Evolutionary conservation across 2,113 vertebrate species (phyloP), one percentile per base, ranked within the genome.

Genomic region (Gadus chalcogrammus): DNA sequence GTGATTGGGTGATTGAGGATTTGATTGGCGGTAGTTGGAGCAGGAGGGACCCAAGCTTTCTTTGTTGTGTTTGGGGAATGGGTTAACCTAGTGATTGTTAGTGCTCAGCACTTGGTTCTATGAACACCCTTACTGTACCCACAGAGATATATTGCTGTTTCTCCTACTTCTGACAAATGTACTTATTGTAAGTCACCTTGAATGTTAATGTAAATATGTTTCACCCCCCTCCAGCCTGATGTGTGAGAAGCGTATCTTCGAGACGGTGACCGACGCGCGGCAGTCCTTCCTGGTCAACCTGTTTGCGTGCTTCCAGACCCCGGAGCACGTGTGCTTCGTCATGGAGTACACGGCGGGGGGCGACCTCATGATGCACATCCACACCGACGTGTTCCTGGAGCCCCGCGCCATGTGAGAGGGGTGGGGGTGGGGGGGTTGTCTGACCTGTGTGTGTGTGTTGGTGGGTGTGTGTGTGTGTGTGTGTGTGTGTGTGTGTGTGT

Each of bases 301-400:
- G 74, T 94, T 94, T 61, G 94, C 93, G 55, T 95, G 94, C 70
- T 95, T 95, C 92, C 94, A 95, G 91, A 95, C 94, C 0, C 86
- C 90, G 0, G 93, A 95, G 68, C 94, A 95, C 0, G 94, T 94
- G 70, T 95, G 94, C 80, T 95, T 95, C 4, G 93, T 95, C 75
- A 95, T 95, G 94, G 94, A 95, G 85, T 95, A 94, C 88, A 93
- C 94, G 0, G 93, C 94, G 0, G 94, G 94, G 0, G 94, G 94
- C 15, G 94, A 95, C 87, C 92, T 95, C 5, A 95, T 95, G 94
- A 92, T 95, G 83, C 94, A 95, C 83, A 95, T 95, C 67, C 94
- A 95, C 67, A 90, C 92, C 0, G 94, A 95, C 5, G 93, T 95
- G 70, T 95, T 95, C 75, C 87, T 92, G 0, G 93, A 95, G 84